Conservation (phyloP, 2,888 invertebrate genomes). For the Priapulus caudatus region DNA sequence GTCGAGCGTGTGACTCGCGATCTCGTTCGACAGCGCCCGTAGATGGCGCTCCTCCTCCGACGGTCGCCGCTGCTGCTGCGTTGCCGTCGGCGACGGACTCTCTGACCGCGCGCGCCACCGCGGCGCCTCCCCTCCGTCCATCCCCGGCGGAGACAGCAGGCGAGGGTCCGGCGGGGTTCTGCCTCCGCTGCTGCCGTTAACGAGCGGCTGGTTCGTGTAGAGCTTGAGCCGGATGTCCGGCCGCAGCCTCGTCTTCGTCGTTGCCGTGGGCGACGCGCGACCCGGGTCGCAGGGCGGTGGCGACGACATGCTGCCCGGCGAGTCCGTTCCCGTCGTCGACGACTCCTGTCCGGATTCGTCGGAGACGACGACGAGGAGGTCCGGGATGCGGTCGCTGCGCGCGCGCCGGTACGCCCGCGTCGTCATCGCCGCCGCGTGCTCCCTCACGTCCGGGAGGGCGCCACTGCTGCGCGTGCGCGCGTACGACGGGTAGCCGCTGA, state of each 20-base stretch:
- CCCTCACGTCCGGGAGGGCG: not conserved
- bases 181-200: not conserved
- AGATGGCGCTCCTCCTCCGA: not conserved
- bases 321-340: not conserved
- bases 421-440: too few species aligned
- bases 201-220: not conserved
- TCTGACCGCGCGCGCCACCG: not conserved
- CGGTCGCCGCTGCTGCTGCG: too few species aligned
- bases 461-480: not conserved
- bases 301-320: not conserved
- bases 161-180: not conserved
- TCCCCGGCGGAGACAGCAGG: not conserved
- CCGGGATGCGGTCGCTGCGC: not conserved
- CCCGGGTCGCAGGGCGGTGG: not conserved
- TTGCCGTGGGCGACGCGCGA: not conserved
- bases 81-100: not conserved
- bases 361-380: not conserved
- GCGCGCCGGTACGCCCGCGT: not conserved
- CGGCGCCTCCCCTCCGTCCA: not conserved
- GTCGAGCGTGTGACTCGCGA: not conserved
- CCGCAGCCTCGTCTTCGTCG: not conserved
- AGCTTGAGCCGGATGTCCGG: not conserved
- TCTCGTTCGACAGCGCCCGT: not conserved
- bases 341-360: slow-evolving; percentile 3
- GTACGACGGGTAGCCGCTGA: not conserved